Percentiles rank a stretch among this genome's conserved stretches.
phyloP scores from a whole-genome alignment of 2,888 invertebrate genomes.

The Rosalia funebris region DNA sequence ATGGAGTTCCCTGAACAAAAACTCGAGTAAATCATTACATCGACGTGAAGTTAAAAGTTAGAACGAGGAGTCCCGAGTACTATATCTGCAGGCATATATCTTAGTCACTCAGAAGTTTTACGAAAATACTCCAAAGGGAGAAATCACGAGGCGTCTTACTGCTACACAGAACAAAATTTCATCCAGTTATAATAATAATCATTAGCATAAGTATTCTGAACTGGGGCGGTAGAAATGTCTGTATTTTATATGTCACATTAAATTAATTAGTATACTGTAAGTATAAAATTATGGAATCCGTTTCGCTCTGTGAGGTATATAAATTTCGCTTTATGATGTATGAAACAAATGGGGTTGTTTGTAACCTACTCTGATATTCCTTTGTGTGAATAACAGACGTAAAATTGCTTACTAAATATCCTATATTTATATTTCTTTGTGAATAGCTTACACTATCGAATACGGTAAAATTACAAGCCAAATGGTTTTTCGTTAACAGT shows the following conservation, averaged over 20 bases:
- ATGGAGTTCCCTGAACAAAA: constrained; percentile 14
- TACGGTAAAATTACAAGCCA: no score
- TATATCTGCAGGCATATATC: constrained; percentile 20
- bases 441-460: no score
- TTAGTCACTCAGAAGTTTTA: constrained; percentile 15
- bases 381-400: no score
- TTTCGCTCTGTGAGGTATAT: no score
- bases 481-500: no score
- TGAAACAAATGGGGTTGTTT: no score
- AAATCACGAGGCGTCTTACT: background rate
- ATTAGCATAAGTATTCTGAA: background rate
- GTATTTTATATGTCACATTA: background rate
- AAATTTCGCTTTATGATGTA: no score
- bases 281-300: no score
- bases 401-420: no score
- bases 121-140: constrained; percentile 19
- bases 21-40: constrained; percentile 23
- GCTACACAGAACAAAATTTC: background rate
- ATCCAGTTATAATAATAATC: background rate
- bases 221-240: background rate
- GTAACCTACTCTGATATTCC: no score
- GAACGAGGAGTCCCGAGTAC: constrained; percentile 4
- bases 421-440: no score
- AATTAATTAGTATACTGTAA: no score
- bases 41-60: constrained; percentile 24